Base-by-base conservation (phyloP, 2,797 vertebrate genomes). In the Chaetophractus vellerosus region DNA sequence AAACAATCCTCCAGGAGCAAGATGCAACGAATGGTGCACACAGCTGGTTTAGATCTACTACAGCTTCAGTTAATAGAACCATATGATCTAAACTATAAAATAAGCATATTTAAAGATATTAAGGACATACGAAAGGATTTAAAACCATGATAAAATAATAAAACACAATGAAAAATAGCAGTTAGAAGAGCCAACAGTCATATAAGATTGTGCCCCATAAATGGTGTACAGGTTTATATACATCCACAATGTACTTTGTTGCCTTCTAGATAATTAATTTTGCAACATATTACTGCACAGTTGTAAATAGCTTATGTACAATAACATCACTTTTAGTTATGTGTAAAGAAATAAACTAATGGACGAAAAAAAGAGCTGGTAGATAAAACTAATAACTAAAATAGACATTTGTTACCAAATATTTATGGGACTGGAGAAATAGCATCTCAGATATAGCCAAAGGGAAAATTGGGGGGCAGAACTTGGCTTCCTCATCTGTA, bases 261-360 rank as follows among this genome's bases (percentile, higher is more conserved):
- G 99, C 99, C 99, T 99, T 99, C 99, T 99, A 99, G 99, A 99
- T 99, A 99, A 99, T 99, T 99, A 99, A 99, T 99, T 99, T 99
- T 99, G 99, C 99, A 99, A 99, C 99, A 99, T 99, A 99, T 99
- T 99, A 99, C 99, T 99, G 99, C 99, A 99, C 99, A 99, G 99
- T 99, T 99, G 99, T 99, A 99, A 99, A 99, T 99, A 99, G 99
- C 99, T 99, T 99, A 99, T 99, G 99, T 99, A 99, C 99, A 99
- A 99, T 99, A 99, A 99, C 99, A 99, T 99, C 99, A 99, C 99
- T 99, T 98, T 99, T 99, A 99, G 99, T 99, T 99, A 99, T 99
- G 99, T 99, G 99, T 99, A 99, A 99, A 99, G 98, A 99, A 99
- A 98, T 98, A 98, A 98, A 99, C 98, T 99, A 99, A 99, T 99